Percentiles rank a stretch among this genome's conserved stretches.
Conservation (phyloP, 2,113 vertebrate genomes). For the Vireo altiloquus region DNA sequence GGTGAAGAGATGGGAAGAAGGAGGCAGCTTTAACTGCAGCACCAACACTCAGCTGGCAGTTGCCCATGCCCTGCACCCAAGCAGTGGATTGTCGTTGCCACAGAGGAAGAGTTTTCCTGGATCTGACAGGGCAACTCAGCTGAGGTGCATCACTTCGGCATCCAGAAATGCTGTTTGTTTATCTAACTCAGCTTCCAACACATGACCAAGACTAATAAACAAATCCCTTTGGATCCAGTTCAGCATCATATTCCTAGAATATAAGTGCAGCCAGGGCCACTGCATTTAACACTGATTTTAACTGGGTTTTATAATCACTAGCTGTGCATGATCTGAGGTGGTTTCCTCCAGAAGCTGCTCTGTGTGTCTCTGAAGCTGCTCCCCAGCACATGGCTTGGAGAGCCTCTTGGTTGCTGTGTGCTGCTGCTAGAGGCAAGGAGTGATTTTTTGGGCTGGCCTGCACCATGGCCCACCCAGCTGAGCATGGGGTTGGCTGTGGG, state of each 20-base stretch:
- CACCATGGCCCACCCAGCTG: not conserved
- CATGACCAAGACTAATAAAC: not conserved
- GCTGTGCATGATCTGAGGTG: not conserved
- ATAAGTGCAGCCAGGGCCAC: not conserved
- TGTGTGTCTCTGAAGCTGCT: not conserved
- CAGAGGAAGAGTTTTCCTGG: not conserved
- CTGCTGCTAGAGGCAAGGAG: not conserved
- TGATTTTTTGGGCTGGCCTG: not conserved
- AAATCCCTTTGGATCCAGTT: not conserved
- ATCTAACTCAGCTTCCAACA: not conserved
- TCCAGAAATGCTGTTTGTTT: not conserved
- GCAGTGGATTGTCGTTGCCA: not conserved
- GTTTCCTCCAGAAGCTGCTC: not conserved
- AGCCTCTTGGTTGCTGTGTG: not conserved
- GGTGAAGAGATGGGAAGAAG: not conserved
- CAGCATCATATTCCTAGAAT: not conserved
- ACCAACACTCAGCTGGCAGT: not conserved
- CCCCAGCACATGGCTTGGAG: not conserved
- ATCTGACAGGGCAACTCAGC: not conserved
- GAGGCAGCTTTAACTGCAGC: not conserved
- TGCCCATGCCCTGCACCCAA: not conserved
- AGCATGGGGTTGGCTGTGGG: fast-evolving
- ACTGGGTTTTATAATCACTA: not conserved
- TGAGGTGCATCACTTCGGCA: fast-evolving
- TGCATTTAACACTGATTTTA: not conserved